phyloP scores from a whole-genome alignment of 2,113 vertebrate species.

The Eudyptes chrysolophus region DNA sequence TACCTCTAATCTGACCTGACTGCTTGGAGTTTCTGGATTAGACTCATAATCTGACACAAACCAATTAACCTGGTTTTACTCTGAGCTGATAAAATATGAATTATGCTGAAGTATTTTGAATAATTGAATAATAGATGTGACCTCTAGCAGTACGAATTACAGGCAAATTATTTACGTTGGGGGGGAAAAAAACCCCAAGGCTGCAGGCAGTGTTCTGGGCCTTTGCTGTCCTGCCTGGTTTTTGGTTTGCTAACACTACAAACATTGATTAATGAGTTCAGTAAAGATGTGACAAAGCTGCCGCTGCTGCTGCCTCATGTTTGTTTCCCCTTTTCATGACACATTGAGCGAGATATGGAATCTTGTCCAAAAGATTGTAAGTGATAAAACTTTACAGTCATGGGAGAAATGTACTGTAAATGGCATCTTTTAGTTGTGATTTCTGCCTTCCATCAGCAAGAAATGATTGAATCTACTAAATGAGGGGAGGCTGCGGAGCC shows the following conservation, averaged over 20 bases:
- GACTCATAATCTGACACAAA: slow-evolving; percentile 34
- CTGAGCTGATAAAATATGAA: not conserved
- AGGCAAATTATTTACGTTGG: not conserved
- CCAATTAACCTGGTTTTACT: slow-evolving; percentile 22
- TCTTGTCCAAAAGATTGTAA: slow-evolving; percentile 21
- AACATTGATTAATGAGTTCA: slow-evolving; percentile 33
- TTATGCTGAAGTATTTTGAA: slow-evolving; percentile 2
- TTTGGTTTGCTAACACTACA: not conserved
- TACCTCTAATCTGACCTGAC: not conserved
- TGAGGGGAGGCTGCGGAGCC: slow-evolving; percentile 6
- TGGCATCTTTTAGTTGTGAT: slow-evolving; percentile 31
- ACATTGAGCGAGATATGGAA: not conserved
- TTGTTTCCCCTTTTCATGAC: slow-evolving; percentile 46
- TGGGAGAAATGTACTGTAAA: slow-evolving; percentile 29
- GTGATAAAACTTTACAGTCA: slow-evolving; percentile 28
- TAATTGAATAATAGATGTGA: slow-evolving; percentile 7
- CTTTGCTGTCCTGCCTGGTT: not conserved
- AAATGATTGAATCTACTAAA: slow-evolving; percentile 42
- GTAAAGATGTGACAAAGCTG: slow-evolving; percentile 27
- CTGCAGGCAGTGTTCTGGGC: not conserved
- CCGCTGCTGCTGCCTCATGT: not conserved
- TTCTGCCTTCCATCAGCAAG: slow-evolving; percentile 55
- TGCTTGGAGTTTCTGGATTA: slow-evolving; percentile 22
- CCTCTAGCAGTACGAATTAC: not conserved
- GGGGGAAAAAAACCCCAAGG: not conserved